phyloP scores from a whole-genome alignment of 1,140 invertebrate species.

The Carposina sasakii region DNA sequence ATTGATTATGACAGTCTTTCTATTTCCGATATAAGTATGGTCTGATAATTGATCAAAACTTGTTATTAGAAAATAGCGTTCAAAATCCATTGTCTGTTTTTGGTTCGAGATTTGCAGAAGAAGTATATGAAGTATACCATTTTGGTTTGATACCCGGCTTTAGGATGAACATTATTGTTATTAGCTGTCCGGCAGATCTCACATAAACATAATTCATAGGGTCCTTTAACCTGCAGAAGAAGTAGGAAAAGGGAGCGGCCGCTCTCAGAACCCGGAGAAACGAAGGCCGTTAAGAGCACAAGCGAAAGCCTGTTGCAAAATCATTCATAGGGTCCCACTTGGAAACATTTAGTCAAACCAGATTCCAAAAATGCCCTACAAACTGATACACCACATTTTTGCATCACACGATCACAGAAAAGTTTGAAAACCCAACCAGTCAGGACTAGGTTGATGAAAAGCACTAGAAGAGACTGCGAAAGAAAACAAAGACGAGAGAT shows the following conservation, averaged over 20 bases:
- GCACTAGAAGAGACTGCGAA: conserved; percentile 33
- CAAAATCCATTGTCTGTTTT: no score
- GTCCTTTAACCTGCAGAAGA: no score
- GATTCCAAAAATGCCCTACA: conserved; percentile 49
- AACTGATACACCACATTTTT: conserved; percentile 30
- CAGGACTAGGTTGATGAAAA: conserved; percentile 45
- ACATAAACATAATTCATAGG: no score
- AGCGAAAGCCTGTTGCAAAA: conserved; percentile 32
- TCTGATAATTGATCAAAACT: no score
- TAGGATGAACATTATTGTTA: no score
- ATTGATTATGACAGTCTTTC: no score
- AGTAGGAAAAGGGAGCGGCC: conserved; percentile 62
- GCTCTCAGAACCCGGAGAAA: conserved; percentile 45
- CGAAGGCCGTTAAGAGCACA: conserved; percentile 39
- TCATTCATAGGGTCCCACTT: conserved; percentile 31
- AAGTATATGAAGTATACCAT: no score
- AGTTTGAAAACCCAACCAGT: conserved; percentile 53
- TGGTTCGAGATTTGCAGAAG: no score
- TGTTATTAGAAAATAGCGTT: no score
- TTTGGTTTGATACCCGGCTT: no score
- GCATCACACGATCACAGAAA: conserved; percentile 47
- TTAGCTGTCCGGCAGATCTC: no score
- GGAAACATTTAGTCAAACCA: conserved; percentile 41
- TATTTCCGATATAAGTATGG: no score
- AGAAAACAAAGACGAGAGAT: conserved; percentile 38